Base-by-base conservation (phyloP, 2,113 vertebrate species). In the Scomber colias region DNA sequence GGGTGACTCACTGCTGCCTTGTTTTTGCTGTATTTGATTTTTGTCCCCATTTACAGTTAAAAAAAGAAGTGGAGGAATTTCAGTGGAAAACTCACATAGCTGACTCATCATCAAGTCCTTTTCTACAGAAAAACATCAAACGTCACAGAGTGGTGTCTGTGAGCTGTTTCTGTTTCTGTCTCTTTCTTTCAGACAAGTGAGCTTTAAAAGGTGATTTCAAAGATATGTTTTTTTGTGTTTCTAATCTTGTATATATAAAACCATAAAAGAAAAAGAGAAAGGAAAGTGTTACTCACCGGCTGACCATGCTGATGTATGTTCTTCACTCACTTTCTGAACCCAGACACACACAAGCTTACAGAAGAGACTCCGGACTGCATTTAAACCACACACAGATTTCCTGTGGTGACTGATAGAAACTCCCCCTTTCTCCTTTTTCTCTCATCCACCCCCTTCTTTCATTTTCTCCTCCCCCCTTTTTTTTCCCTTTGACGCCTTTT, bases 251-350 rank as follows among this genome's bases (percentile, higher is more conserved):
- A 60, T 7, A 15, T 48, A 13, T 1, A 19, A n/a, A 96, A 17
- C 0, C 1, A 1, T 24, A n/a, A 6, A 19, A 69, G 54, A 68
- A 55, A 11, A 27, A 27, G 24, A 44, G 11, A 70, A 55, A 6
- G 51, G 16, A 71, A 48, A 17, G 10, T 6, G 49, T 19, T 88
- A 83, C 97, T 99, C 90, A 99, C 98, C 94, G 95, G 83, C 94
- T 95, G 85, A 94, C 95, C 98, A 99, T 99, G 77, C 82, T 96
- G 85, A 89, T 79, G 50, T 12, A 51, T 5, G 27, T 15, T 67
- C 63, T 12, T 49, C n/a, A 5, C 65, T 49, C 19, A 59, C 65
- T 24, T 44, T n/a, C 72, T 75, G 30, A 15, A 5, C 16, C 57
- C 5, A 56, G 12, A 7, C 67, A 77, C 15, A 16, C 71, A 80